Evolutionary conservation across 2,888 invertebrate species (phyloP), one percentile per base, ranked within the genome.

Genomic region (Volucella inanis): DNA sequence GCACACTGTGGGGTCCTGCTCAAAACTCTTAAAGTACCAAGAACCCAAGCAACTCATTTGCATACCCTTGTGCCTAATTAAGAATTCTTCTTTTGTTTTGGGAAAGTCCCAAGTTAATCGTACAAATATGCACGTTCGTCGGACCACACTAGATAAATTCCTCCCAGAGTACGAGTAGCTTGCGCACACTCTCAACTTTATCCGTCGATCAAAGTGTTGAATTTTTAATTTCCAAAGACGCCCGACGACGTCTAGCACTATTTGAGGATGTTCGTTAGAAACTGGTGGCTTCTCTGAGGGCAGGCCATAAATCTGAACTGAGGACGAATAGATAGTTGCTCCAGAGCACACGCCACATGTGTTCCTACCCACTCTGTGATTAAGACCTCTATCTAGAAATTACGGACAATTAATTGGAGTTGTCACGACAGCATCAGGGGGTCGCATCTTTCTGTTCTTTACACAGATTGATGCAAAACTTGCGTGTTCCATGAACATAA

Each of bases 161-260:
- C 62, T 41, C 49, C 31, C 22, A 1, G 22, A 22, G 22, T 22
- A 49, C 22, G 12, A 22, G 55, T 22, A 41, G 18, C 15, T 47
- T 38, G 38, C 31, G 22, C 3, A 39, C 55, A 59, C 45, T 64
- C 22, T 2, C 31, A 38, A 18, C 43, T 54, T 43, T 61, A 43
- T 45, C 62, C 47, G 59, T 65, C 61, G 74, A 79, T 74, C 75
- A 79, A 75, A 84, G 83, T 84, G 84, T 71, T 84, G 84, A 84
- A 84, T 84, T 75, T 70, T 64, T 71, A 84, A 84, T 71, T 75
- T 68, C 49, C 75, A 70, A 75, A 67, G 75, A 75, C 59, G 31
- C 31, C 31, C 31, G 31, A 31, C 49, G n/a, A 49, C 75, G 70
- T 68, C 84, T 65, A 55, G 75, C 68, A 74, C 59, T 49, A 74